Base-by-base conservation (phyloP, 1,140 invertebrate genomes). In the Aphis gossypii region DNA sequence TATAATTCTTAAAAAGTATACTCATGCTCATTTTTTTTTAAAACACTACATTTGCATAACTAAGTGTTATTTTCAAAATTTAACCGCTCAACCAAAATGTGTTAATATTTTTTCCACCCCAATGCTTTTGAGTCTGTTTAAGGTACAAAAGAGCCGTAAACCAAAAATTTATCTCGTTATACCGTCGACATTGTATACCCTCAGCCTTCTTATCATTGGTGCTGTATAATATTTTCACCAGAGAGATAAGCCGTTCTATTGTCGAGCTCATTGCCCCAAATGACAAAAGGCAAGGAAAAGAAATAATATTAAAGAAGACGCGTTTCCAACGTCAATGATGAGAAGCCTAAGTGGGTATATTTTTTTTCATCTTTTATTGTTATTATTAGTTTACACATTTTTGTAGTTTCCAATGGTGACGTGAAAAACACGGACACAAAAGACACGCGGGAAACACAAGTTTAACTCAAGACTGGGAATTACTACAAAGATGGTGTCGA, bases 21-120 rank as follows among this genome's bases (percentile, higher is more conserved):
- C 25, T 68, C 60, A 30, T 14, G 23, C 30, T 68, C 4, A 30
- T 68, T 54, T 54, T 54, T 54, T 54, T 51, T 54, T 54, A 6
- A 54, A 68, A 68, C 30, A 41, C 35, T 84, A 86, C 23, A 41
- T 86, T 86, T 86, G 21, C 14, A 54, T 54, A 8, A 38, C 87
- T 38, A 23, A 89, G 87, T 54, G 46, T n/a, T 20, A 35, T 89
- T 89, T 89, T 54, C 9, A 51, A 89, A 35, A 54, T 54, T 60
- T 41, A 60, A 60, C 54, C 38, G 23, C 11, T 44, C 88, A 30
- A 41, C 54, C 88, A 38, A 56, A 60, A 60, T 25, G 88, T 60
- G 51, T 90, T 90, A 60, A 90, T 90, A 90, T 90, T 56, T 60
- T 90, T 90, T 90, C 35, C 38, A 30, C 88, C 35, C 88, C 38